phyloP scores from a whole-genome alignment of 2,113 vertebrate genomes.

The Oreochromis tanganicae region DNA sequence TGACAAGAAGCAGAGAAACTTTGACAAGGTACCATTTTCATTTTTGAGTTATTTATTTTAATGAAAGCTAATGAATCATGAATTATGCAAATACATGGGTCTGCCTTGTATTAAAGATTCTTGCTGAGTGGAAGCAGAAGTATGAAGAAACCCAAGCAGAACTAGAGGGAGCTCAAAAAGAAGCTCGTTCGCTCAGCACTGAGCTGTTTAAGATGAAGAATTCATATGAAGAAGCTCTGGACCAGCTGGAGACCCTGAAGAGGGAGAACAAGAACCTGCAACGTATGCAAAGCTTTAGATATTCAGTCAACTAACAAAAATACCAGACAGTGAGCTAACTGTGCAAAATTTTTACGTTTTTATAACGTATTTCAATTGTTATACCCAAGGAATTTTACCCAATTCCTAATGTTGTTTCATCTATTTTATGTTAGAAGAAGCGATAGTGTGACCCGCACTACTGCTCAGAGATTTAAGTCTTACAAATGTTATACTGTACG shows the following conservation, averaged over 20 bases:
- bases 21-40: not conserved
- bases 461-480: not conserved
- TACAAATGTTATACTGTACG: not conserved
- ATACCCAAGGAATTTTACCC: not conserved
- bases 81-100: no score
- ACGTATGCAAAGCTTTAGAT: constrained; percentile 29
- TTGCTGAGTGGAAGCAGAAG: no score
- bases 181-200: no score
- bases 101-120: no score
- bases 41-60: no score
- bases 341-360: not conserved
- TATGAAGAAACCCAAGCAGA: no score
- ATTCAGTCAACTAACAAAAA: not conserved
- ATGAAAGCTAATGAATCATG: no score
- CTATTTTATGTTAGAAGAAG: not conserved
- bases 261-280: constrained; percentile 75
- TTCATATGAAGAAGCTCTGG: no score
- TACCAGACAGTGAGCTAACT: not conserved
- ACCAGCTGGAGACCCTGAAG: constrained; percentile 76
- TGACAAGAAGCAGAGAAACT: not conserved
- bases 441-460: not conserved
- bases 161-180: no score
- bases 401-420: not conserved
- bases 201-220: no score
- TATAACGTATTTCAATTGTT: not conserved